Base-by-base conservation (phyloP, 2,797 vertebrate genomes). In the Manis pentadactyla region DNA sequence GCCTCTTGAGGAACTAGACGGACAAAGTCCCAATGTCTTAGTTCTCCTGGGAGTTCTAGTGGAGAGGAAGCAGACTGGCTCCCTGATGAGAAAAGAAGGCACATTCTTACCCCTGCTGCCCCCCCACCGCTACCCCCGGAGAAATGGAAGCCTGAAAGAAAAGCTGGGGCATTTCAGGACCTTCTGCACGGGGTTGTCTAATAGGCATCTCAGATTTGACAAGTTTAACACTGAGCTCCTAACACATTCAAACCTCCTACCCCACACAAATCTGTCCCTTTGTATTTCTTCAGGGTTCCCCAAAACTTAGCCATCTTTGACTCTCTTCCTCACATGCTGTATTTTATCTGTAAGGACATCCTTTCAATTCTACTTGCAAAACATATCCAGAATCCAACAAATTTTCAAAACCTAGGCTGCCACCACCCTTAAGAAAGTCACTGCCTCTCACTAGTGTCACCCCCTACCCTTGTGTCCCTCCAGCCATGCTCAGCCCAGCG, bases 361-460 rank as follows among this genome's bases (percentile, higher is more conserved):
- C 29, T 93, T 74, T 92, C 57, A 89, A 27, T 10, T 84, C 23
- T 74, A 79, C 34, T 64, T 93, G 21, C 29, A 66, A 83, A 94
- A 57, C 93, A 37, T 39, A 77, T 46, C 21, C 27, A 79, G 64
- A 93, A 59, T 79, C 15, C 59, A 83, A 74, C 4, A 74, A 73
- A 57, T 64, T 75, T 64, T 92, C 59, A 57, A 74, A 82, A 88
- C 6, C 6, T 66, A 77, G 57, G 51, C 39, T 9, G 1, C 31
- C 46, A n/a, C 25, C 17, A 39, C 0, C 17, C 81, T 87, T 23
- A 15, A 46, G 14, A 81, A 84, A 93, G 39, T 17, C 49, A 66
- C 14, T 69, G 27, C 13, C 9, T 93, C 49, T 94, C 31, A 78
- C 53, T 21, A 46, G 46, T n/a, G 21, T 82, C 31, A 55, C 25